Conservation (phyloP, 2,113 vertebrate species). For the human (Homo sapiens) region DNA sequence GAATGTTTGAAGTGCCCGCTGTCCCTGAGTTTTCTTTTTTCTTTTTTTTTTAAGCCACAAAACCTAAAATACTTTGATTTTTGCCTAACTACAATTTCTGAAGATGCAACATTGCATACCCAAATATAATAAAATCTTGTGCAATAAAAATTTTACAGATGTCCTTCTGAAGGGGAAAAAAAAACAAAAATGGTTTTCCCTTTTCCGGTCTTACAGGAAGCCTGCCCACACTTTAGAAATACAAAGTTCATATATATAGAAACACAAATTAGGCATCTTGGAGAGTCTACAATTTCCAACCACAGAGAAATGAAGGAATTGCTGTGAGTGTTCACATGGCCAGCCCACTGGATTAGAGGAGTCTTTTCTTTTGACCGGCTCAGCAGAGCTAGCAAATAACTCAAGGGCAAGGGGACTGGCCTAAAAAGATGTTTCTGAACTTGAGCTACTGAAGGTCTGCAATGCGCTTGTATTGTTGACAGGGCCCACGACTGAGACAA, state of each 20-base stretch:
- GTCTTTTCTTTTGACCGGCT: constrained; percentile 22
- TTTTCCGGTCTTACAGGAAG: constrained; percentile 84
- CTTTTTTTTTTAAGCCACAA: constrained; percentile 42
- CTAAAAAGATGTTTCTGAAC: constrained; percentile 13
- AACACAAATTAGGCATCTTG: constrained; percentile 83
- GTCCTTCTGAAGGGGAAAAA: constrained; percentile 66
- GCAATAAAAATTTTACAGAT: constrained; percentile 80
- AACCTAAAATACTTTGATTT: constrained; percentile 74
- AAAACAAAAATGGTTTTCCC: constrained; percentile 43
- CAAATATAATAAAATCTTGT: constrained; percentile 65
- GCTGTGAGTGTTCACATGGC: constrained; percentile 53
- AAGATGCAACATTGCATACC: constrained; percentile 64
- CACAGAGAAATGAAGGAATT: constrained; percentile 78
- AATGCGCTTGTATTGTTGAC: not conserved
- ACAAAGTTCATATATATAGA: constrained; percentile 85
- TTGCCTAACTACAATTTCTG: constrained; percentile 73
- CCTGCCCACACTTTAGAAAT: constrained; percentile 82
- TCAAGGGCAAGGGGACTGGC: not conserved
- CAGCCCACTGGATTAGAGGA: not conserved
- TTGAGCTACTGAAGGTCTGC: constrained; percentile 22
- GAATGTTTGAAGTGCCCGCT: constrained; percentile 77
- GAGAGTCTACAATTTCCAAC: constrained; percentile 82
- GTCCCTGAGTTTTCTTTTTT: constrained; percentile 64
- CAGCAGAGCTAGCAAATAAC: constrained; percentile 36
- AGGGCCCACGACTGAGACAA: not conserved